phyloP scores from a whole-genome alignment of 2,113 vertebrate species.

The Numenius arquata region DNA sequence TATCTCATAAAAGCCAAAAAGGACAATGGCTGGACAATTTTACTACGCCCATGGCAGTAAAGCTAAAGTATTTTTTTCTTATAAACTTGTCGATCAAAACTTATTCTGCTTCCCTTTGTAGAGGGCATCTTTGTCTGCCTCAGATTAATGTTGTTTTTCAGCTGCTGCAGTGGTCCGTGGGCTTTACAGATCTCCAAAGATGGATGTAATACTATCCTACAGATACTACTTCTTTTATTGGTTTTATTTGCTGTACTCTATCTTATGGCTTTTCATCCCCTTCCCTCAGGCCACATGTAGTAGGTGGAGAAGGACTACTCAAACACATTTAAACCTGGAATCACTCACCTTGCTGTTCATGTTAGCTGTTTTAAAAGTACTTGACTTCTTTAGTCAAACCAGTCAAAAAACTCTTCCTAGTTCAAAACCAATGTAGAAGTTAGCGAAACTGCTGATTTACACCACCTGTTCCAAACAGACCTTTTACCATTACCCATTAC shows the following conservation, averaged over 20 bases:
- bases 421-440: background rate
- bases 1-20: constrained; percentile 11
- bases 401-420: background rate
- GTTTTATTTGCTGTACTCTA: constrained; percentile 13
- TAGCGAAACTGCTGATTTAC: background rate
- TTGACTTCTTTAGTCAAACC: background rate
- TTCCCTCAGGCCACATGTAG: constrained; percentile 30
- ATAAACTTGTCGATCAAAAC: constrained; percentile 33
- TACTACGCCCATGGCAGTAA: constrained; percentile 2
- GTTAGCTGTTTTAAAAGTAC: background rate
- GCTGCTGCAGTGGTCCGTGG: accelerated
- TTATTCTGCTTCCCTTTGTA: background rate
- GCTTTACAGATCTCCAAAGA: constrained; percentile 36
- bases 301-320: background rate
- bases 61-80: background rate
- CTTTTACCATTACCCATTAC: background rate
- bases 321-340: background rate
- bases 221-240: constrained; percentile 39
- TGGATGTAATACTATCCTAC: background rate
- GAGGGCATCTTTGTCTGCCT: background rate
- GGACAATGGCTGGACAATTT: constrained; percentile 3
- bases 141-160: background rate
- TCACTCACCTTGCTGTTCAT: background rate
- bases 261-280: constrained; percentile 32
- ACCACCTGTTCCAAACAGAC: background rate